Conservation (phyloP, 1,140 invertebrate genomes). For the Macrostomum lignano region DNA sequence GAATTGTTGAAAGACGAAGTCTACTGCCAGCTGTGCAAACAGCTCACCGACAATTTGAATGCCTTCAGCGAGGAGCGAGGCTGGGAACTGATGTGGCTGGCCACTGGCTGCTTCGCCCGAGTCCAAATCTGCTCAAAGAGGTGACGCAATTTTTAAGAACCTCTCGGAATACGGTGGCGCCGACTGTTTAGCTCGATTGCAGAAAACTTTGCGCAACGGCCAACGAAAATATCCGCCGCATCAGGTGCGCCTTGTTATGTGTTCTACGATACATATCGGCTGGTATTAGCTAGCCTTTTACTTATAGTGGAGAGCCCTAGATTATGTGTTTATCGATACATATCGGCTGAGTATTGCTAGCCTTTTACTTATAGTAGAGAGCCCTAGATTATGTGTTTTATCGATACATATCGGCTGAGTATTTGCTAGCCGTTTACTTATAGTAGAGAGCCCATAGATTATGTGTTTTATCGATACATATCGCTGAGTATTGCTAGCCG, state of each 20-base stretch:
- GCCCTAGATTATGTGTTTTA: too few relatives aligned
- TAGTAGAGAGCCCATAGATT: too few relatives aligned
- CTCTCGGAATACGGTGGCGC: conserved; percentile 60
- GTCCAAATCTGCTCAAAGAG: conserved; percentile 53
- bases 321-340: conserved; percentile 97
- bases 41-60: conserved; percentile 70
- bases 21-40: conserved; percentile 94
- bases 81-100: conserved; percentile 94
- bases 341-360: conserved; percentile 83
- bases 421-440: too few relatives aligned
- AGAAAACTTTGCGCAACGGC: conserved; percentile 48
- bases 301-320: conserved; percentile 97
- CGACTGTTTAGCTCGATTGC: conserved; percentile 70
- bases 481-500: too few relatives aligned
- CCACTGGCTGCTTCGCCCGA: conserved; percentile 75
- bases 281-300: conserved; percentile 97
- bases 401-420: too few relatives aligned
- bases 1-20: conserved; percentile 84
- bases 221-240: conserved; percentile 92
- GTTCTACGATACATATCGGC: conserved; percentile 76
- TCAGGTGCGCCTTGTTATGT: conserved; percentile 20
- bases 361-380: too few relatives aligned
- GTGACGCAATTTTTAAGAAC: conserved; percentile 66
- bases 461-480: too few relatives aligned
- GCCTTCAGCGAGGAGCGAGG: conserved; percentile 75